Base-by-base conservation (phyloP, 2,888 invertebrate species). In the Brachynemurus nebulosus region DNA sequence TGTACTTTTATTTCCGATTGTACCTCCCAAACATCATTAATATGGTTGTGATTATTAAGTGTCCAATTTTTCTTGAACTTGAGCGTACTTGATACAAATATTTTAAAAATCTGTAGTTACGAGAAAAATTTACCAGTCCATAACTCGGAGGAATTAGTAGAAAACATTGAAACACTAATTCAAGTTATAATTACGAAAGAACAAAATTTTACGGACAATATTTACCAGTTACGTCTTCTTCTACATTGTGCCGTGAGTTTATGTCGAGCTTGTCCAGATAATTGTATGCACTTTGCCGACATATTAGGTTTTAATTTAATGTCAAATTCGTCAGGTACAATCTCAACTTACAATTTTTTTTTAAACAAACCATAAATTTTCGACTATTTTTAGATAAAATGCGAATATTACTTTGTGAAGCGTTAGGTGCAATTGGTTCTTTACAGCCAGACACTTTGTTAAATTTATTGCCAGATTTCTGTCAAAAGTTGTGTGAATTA, bases 341-440 rank as follows among this genome's bases (percentile, higher is more conserved):
- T 5, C 27, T n/a, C 9, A 27, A 27, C 27, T 4, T 27, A 27
- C 3, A 27, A 27, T 5, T n/a, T 27, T 5, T n/a, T 7, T n/a
- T n/a, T n/a, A n/a, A n/a, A n/a, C n/a, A n/a, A n/a, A n/a, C n/a
- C 30, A 12, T 2, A 42, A 19, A 34, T 27, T 40, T n/a, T n/a
- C n/a, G 37, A 42, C 48, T 46, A 44, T 21, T 56, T 60, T 20
- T 47, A 64, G 66, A 58, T 43, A 57, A 62, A 38, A 61, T 59
- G 47, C 61, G 64, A 43, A 68, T 71, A 17, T 65, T 75, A 7
- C 65, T 86, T 27, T 84, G 83, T 57, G 82, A 85, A 64, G 78
- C 83, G 1, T 61, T 86, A 12, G 83, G 81, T 2, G 82, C 84
- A 1, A 75, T 86, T 40, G 83, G 82, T 12, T 77, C 80, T 48